These are phyloP conservation scores for Rhinoptilus africanus DNA, from an alignment of 2,113 vertebrate genomes.

Conservation along the genomic window DNA sequence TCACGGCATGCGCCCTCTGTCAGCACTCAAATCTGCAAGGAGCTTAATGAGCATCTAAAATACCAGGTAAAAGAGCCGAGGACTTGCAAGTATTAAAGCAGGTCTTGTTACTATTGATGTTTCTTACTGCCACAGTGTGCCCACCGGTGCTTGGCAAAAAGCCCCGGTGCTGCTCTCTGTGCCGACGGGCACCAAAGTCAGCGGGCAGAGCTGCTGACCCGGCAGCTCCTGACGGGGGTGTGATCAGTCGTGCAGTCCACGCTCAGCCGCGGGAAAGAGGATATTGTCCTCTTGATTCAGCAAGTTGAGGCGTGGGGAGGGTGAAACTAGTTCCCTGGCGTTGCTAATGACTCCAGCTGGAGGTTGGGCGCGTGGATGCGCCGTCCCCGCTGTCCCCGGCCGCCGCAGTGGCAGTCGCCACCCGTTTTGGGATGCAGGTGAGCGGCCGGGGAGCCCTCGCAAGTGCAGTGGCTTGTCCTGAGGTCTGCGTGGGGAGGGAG, in stretches of 20 bases:
- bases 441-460: background rate
- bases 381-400: background rate
- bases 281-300: background rate
- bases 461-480: background rate
- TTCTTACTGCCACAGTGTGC: background rate
- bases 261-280: accelerated
- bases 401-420: accelerated
- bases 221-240: background rate
- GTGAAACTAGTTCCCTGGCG: background rate
- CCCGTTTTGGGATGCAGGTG: background rate
- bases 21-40: background rate
- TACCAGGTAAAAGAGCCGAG: background rate
- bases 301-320: background rate
- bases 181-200: background rate
- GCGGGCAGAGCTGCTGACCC: background rate
- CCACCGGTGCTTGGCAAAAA: background rate
- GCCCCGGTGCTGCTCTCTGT: background rate
- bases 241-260: background rate
- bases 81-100: background rate
- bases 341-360: background rate
- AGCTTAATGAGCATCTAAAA: background rate
- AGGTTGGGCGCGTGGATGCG: accelerated
- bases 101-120: background rate
- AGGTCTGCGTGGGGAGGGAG: background rate
- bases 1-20: accelerated